These are phyloP conservation scores for Palythoa heliodiscus DNA, from an alignment of 92 coral and sea anemone genomes.

Conservation along the genomic window DNA sequence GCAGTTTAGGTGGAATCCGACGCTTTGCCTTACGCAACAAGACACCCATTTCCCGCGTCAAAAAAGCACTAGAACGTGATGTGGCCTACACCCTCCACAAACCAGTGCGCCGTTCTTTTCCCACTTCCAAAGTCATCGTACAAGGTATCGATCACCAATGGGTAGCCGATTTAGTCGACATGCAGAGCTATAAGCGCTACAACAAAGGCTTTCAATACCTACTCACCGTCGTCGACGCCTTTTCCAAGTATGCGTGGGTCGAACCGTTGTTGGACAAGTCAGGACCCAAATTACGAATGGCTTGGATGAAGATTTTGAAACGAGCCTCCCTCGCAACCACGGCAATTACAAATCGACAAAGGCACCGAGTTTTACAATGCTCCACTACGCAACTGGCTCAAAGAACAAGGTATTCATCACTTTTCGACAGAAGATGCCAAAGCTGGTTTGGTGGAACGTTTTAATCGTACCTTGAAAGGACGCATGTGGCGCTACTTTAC, in stretches of 20 bases:
- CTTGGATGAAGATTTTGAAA: neutral
- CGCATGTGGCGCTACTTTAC: slow-evolving; percentile 53
- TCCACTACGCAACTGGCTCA: slow-evolving; percentile 7
- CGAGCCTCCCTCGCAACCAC: slow-evolving; percentile 11
- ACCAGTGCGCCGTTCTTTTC: no score
- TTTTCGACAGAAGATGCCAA: slow-evolving; percentile 29
- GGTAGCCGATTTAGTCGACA: slow-evolving; percentile 31
- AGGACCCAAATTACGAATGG: slow-evolving; percentile 7
- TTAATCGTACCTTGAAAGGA: slow-evolving; percentile 49
- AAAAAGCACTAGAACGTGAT: no score
- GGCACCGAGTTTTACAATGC: slow-evolving; percentile 58
- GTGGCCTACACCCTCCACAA: no score
- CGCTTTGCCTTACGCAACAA: neutral
- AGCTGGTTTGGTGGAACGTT: slow-evolving; percentile 44
- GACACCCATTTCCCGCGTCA: no score
- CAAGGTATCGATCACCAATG: slow-evolving; percentile 17
- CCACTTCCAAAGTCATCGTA: neutral
- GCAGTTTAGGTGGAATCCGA: neutral
- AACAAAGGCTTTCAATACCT: slow-evolving; percentile 8
- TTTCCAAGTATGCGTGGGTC: slow-evolving; percentile 65
- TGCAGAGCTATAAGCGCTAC: neutral
- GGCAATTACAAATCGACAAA: slow-evolving; percentile 47
- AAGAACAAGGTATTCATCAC: slow-evolving; percentile 3
- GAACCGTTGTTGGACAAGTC: slow-evolving; percentile 50
- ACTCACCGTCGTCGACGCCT: slow-evolving; percentile 19